Evolutionary conservation across 2,113 vertebrate genomes (phyloP).

Genomic region (Megaleporinus macrocephalus): DNA sequence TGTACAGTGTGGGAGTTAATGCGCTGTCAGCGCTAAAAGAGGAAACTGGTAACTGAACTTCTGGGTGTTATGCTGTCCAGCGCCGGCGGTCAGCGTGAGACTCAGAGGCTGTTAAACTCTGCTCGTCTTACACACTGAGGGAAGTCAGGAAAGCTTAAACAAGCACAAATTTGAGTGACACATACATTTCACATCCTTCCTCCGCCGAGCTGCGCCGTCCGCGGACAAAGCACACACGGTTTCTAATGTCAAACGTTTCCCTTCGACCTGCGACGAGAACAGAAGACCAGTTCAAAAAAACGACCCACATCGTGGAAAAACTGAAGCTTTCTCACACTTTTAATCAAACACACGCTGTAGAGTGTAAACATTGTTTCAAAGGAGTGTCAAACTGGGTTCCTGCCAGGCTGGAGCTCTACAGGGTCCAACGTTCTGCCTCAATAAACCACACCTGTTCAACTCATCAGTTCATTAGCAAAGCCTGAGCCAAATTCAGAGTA

Average conservation of each 20-base stretch:
- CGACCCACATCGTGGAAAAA: too few relatives aligned
- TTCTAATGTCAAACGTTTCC: neutral
- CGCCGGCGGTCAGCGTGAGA: conserved; percentile 47
- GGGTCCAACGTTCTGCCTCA: too few relatives aligned
- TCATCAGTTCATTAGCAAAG: too few relatives aligned
- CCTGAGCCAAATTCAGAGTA: too few relatives aligned
- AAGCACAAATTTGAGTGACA: conserved; percentile 51
- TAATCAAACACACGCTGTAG: too few relatives aligned
- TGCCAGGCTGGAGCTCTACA: too few relatives aligned
- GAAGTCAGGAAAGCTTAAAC: conserved; percentile 49
- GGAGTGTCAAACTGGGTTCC: too few relatives aligned
- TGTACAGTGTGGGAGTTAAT: conserved; percentile 22
- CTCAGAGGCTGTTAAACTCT: conserved; percentile 31
- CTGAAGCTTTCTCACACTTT: too few relatives aligned
- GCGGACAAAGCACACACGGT: neutral
- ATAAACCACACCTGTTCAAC: too few relatives aligned
- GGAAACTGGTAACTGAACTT: conserved; percentile 45
- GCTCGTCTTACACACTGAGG: neutral
- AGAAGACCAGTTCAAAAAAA: neutral
- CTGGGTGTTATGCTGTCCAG: conserved; percentile 28
- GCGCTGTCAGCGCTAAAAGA: conserved; percentile 34
- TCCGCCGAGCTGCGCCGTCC: neutral
- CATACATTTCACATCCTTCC: conserved; percentile 33
- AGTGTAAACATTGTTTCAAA: too few relatives aligned
- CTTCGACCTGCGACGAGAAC: neutral